These are phyloP conservation scores for Drosophila lacertosa DNA, from an alignment of 1,140 invertebrate genomes.

Conservation along the genomic window DNA sequence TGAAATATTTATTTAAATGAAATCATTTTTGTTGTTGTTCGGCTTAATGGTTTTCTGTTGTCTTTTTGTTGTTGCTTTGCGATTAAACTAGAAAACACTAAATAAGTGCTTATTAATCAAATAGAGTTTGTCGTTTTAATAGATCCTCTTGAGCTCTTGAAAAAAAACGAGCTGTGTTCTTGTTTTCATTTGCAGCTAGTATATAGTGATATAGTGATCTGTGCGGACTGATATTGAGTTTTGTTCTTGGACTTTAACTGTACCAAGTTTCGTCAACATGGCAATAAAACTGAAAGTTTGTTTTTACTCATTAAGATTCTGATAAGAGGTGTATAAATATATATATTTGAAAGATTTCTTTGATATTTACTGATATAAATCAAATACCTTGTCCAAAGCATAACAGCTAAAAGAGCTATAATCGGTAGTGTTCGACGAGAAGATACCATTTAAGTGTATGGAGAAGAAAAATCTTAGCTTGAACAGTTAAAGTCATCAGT, in stretches of 20 bases:
- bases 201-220: neutral
- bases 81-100: neutral
- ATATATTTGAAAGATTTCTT: neutral
- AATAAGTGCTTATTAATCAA: neutral
- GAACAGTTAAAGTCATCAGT: too few species aligned
- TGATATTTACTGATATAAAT: neutral
- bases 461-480: too few species aligned
- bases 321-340: neutral
- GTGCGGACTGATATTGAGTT: neutral
- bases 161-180: neutral
- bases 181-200: neutral
- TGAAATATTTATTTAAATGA: constrained; percentile 6
- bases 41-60: neutral
- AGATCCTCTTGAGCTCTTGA: neutral
- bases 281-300: neutral
- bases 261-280: neutral
- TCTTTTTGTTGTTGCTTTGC: neutral
- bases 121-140: neutral
- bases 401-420: neutral
- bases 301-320: constrained; percentile 1
- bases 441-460: too few species aligned
- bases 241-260: neutral
- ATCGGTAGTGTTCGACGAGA: too few species aligned
- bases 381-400: neutral
- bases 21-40: neutral